Evolutionary conservation across 2,113 vertebrate genomes (phyloP).

Genomic region (Sylvietta virens): DNA sequence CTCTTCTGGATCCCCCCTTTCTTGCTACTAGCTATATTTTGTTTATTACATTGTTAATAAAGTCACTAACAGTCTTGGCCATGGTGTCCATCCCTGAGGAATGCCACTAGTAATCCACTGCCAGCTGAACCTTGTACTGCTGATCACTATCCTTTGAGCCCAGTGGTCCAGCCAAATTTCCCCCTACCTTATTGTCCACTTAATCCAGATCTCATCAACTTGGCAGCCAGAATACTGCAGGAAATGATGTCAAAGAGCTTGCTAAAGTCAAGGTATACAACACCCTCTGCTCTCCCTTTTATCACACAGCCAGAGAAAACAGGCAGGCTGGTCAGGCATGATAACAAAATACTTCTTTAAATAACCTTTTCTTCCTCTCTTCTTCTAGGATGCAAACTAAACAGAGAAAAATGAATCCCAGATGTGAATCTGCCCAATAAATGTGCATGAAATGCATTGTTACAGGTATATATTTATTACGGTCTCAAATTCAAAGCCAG

Average conservation of each 20-base stretch:
- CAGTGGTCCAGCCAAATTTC: not conserved
- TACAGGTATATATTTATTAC: not conserved
- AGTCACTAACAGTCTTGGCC: not conserved
- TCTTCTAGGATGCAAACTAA: not conserved
- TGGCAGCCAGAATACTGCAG: not conserved
- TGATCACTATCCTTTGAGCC: not conserved
- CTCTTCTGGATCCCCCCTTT: not conserved
- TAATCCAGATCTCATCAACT: not conserved
- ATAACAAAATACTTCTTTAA: not conserved
- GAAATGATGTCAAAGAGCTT: not conserved
- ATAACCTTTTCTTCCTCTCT: not conserved
- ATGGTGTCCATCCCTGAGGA: not conserved
- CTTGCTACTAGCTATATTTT: not conserved
- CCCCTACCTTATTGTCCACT: not conserved
- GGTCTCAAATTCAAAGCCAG: not conserved
- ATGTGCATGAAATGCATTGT: not conserved
- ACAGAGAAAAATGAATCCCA: not conserved
- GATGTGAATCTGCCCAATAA: not conserved
- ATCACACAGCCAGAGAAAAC: not conserved
- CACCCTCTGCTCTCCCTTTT: not conserved
- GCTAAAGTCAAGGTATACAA: not conserved
- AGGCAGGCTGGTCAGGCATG: not conserved
- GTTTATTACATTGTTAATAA: not conserved
- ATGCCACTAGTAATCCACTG: not conserved
- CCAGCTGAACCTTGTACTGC: not conserved